phyloP scores from a whole-genome alignment of 2,888 invertebrate species.

The Drosophila leonis region DNA sequence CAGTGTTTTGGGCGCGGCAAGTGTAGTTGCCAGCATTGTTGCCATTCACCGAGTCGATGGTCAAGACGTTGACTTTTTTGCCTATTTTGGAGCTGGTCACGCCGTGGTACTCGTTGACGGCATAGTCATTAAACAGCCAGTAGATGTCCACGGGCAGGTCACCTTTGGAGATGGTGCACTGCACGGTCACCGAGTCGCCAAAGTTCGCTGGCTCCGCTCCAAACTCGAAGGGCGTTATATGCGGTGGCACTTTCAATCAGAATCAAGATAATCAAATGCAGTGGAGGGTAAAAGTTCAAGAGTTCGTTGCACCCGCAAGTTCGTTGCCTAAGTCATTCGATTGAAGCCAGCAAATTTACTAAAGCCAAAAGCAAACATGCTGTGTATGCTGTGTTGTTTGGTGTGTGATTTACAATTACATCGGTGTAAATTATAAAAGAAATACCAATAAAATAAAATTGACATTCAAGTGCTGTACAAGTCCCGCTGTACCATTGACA shows the following conservation, averaged over 20 bases:
- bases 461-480: conserved; percentile 60
- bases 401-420: conserved; percentile 37
- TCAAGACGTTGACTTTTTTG: conserved; percentile 87
- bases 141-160: conserved; percentile 89
- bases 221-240: conserved; percentile 86
- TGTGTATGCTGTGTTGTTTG: conserved; percentile 45
- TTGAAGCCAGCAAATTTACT: conserved; percentile 43
- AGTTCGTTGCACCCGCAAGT: conserved; percentile 26
- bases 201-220: conserved; percentile 88
- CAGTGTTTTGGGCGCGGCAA: conserved; percentile 87
- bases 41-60: conserved; percentile 87
- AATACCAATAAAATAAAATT: conserved; percentile 24
- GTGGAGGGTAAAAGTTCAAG: background rate
- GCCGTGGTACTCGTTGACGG: conserved; percentile 87
- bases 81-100: conserved; percentile 86
- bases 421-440: conserved; percentile 36
- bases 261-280: background rate
- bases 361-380: conserved; percentile 67
- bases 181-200: conserved; percentile 88
- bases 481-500: conserved; percentile 88
- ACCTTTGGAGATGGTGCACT: conserved; percentile 89
- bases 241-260: conserved; percentile 84
- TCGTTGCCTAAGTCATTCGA: conserved; percentile 36
- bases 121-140: conserved; percentile 89
- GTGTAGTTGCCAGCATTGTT: conserved; percentile 87